Base-by-base conservation (phyloP, 1,140 invertebrate genomes). In the Drosophila kanapiae region DNA sequence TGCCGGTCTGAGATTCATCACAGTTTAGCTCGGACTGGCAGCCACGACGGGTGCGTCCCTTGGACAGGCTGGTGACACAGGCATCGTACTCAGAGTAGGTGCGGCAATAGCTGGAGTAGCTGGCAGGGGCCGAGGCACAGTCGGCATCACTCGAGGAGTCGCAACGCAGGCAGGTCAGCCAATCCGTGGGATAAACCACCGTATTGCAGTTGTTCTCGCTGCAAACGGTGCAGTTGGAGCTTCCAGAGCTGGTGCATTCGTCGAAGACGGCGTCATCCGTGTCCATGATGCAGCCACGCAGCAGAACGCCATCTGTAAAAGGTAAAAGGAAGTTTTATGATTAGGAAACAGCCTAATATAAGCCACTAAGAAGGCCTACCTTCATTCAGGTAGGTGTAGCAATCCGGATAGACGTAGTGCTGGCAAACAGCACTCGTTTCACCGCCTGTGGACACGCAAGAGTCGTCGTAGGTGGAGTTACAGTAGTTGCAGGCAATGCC, bases 11-110 rank as follows among this genome's bases (percentile, higher is more conserved):
- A 6, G 45, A 74, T 5, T 37, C 54, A 58, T 92, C 91, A 42
- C 91, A 92, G 14, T 70, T 64, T 8, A 92, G 7, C 37, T 92
- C 91, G 9, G 82, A 87, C 1, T 60, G 57, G 47, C 91, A 92
- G 53, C 91, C 91, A 16, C 91, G 91, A 16, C 77, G 75, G 2
- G 86, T 91, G 13, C 76, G 82, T 0, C 75, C 75, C 7, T 75
- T 75, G 31, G 76, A 65, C 31, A 92, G 11, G 43, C 63, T 68
- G 6, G 81, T 85, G 5, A 80, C 86, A 35, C 91, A 92, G n/a
- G 0, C 43, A 23, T 92, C 91, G 7, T 64, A 62, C 7, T 60
- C 8, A 8, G 56, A 45, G 8, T 92, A 92, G 16, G 23, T 35
- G 10, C 67, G 47, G 8, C 91, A 92, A 7, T 88, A 70, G 18